A percentile compares a stretch with the other conserved stretches of the same genome.
Conservation (phyloP, 2,888 invertebrate genomes). For the Hyposoter didymator region DNA sequence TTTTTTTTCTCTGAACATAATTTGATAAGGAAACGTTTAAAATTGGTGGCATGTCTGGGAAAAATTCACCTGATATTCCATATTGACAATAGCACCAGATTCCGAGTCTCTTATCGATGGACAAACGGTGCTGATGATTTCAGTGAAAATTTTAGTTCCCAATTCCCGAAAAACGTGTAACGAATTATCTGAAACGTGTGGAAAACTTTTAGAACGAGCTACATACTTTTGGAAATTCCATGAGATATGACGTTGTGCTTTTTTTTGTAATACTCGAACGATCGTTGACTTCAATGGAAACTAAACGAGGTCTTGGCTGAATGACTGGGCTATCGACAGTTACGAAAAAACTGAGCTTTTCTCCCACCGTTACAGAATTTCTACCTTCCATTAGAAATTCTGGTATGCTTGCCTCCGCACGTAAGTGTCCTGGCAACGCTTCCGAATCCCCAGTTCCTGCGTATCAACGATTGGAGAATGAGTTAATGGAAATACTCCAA, state of each 20-base stretch:
- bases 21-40: not conserved
- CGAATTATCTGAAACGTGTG: constrained; percentile 68
- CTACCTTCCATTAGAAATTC: constrained; percentile 69
- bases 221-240: not conserved
- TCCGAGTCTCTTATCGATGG: constrained; percentile 83
- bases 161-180: constrained; percentile 78
- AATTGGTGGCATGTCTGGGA: not conserved
- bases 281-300: not conserved
- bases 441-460: constrained; percentile 11
- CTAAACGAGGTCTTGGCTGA: not conserved
- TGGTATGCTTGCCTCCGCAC: constrained; percentile 27
- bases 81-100: constrained; percentile 83
- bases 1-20: no score
- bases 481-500: not conserved
- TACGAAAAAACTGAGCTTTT: constrained; percentile 74
- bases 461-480: not conserved
- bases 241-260: not conserved
- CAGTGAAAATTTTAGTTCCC: constrained; percentile 77
- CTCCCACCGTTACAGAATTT: constrained; percentile 75
- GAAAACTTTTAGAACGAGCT: not conserved
- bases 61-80: constrained; percentile 83
- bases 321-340: constrained; percentile 20
- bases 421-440: constrained; percentile 12
- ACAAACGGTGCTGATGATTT: constrained; percentile 83
- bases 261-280: constrained; percentile 11